Evolutionary conservation across 2,113 vertebrate species (phyloP).

Genomic region (Drymodes brunneopygia): DNA sequence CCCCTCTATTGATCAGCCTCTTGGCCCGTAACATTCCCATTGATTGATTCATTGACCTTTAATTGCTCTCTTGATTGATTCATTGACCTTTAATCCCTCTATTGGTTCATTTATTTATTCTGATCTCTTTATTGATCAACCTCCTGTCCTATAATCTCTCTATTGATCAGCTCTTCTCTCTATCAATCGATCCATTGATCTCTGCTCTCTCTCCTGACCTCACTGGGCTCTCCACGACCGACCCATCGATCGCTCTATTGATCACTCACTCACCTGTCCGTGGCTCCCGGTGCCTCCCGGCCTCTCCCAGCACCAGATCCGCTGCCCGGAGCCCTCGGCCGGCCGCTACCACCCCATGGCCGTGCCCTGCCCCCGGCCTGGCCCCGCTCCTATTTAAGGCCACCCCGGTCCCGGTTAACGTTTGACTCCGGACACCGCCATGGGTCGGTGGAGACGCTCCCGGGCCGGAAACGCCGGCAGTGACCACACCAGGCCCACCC

Average conservation of each 20-base stretch:
- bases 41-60: background rate
- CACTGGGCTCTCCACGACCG: rapidly evolving
- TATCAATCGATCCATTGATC: rapidly evolving
- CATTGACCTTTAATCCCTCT: background rate
- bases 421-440: background rate
- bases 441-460: background rate
- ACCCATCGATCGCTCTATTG: rapidly evolving
- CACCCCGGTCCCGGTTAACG: background rate
- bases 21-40: background rate
- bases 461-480: rapidly evolving
- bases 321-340: rapidly evolving
- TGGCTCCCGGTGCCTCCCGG: too few species aligned
- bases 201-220: background rate
- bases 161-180: background rate
- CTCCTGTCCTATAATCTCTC: background rate
- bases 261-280: too few species aligned
- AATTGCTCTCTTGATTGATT: background rate
- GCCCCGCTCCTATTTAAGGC: background rate
- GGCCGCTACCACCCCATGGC: background rate
- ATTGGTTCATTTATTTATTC: rapidly evolving
- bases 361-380: background rate
- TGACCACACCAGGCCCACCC: rapidly evolving
- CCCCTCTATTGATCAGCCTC: background rate
- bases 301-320: background rate
- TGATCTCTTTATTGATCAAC: background rate